Percentiles rank a stretch among this genome's conserved stretches.
phyloP scores from a whole-genome alignment of 2,888 invertebrate species.

The Unio delphinus region DNA sequence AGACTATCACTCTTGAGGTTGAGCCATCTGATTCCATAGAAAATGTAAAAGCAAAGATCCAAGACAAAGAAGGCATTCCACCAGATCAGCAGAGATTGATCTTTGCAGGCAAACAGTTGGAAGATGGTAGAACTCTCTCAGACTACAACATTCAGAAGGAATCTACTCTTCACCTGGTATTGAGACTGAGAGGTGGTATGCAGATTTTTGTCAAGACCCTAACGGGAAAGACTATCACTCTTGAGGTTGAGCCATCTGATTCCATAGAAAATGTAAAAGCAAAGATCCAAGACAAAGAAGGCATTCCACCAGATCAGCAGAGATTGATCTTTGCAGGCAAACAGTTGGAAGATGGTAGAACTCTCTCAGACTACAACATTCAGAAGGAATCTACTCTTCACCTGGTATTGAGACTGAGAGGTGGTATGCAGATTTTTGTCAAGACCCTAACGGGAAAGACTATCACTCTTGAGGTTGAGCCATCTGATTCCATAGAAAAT shows the following conservation, averaged over 20 bases:
- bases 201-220: slow-evolving; percentile 81
- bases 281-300: slow-evolving; percentile 75
- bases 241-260: slow-evolving; percentile 83
- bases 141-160: slow-evolving; percentile 97
- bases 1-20: slow-evolving; percentile 70
- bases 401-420: slow-evolving; percentile 86
- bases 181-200: slow-evolving; percentile 84
- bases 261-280: slow-evolving; percentile 93
- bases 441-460: slow-evolving; percentile 68
- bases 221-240: slow-evolving; percentile 67
- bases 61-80: slow-evolving; percentile 75
- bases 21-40: slow-evolving; percentile 94
- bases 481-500: slow-evolving; percentile 94
- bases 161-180: slow-evolving; percentile 90
- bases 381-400: slow-evolving; percentile 96
- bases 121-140: slow-evolving; percentile 85
- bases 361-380: slow-evolving; percentile 92
- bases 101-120: slow-evolving; percentile 95
- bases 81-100: slow-evolving; percentile 69
- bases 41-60: slow-evolving; percentile 83
- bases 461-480: slow-evolving; percentile 76
- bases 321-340: slow-evolving; percentile 85
- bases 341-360: slow-evolving; percentile 93
- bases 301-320: slow-evolving; percentile 65
- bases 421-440: slow-evolving; percentile 79